phyloP scores from a whole-genome alignment of 2,888 invertebrate species.

The Phyllotreta striolata region DNA sequence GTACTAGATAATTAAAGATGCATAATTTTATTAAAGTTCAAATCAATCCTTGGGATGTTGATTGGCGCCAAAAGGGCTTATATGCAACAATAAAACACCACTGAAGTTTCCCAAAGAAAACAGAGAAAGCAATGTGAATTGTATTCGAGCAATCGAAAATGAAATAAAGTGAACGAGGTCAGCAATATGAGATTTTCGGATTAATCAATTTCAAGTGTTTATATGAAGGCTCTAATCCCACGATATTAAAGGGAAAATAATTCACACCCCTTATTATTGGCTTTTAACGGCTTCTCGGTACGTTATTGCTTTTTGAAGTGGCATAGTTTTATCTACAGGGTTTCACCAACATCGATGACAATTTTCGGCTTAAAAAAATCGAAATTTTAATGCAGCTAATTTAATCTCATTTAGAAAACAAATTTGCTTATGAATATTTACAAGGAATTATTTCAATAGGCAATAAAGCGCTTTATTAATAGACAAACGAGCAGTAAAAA shows the following conservation, averaged over 20 bases:
- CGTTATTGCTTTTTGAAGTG: constrained; percentile 50
- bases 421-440: too few relatives aligned
- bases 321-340: constrained; percentile 23
- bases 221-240: constrained; percentile 49
- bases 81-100: too few relatives aligned
- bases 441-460: too few relatives aligned
- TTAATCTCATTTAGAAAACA: too few relatives aligned
- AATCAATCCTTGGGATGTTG: too few relatives aligned
- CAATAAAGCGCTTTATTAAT: too few relatives aligned
- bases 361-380: not conserved
- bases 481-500: too few relatives aligned
- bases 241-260: constrained; percentile 51
- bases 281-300: constrained; percentile 43
- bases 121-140: constrained; percentile 10
- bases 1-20: too few relatives aligned
- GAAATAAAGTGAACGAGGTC: constrained; percentile 24
- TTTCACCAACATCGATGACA: not conserved
- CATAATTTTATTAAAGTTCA: too few relatives aligned
- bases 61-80: too few relatives aligned
- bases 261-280: constrained; percentile 45
- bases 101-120: not conserved
- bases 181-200: constrained; percentile 53
- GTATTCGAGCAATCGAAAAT: constrained; percentile 9
- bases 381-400: too few relatives aligned
- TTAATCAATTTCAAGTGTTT: constrained; percentile 48